These are phyloP conservation scores for Panulirus ornatus DNA, from an alignment of 1,140 invertebrate genomes.

Conservation along the genomic window DNA sequence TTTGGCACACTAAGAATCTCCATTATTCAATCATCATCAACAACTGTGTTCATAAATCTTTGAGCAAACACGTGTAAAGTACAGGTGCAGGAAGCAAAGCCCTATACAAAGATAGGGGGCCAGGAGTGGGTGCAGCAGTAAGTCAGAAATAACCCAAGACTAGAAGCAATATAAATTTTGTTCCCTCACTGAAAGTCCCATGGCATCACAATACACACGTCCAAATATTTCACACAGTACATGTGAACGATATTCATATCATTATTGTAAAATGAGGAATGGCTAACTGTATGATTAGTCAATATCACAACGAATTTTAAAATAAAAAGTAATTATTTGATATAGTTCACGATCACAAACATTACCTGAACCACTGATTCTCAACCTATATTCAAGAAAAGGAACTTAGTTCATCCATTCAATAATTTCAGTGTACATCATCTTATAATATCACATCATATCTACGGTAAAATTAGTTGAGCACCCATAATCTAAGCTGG, in stretches of 20 bases:
- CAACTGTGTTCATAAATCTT: neutral
- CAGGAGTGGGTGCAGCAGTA: slow-evolving; percentile 26
- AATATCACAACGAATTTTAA: neutral
- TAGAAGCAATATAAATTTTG: slow-evolving; percentile 10
- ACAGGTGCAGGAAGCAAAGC: slow-evolving; percentile 15
- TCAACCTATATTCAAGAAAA: neutral
- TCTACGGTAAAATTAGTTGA: neutral
- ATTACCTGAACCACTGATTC: neutral
- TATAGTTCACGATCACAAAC: neutral
- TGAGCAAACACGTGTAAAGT: slow-evolving; percentile 20
- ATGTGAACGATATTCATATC: slow-evolving; percentile 30
- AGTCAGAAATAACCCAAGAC: neutral
- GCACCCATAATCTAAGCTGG: neutral
- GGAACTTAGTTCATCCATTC: neutral
- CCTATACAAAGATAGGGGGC: slow-evolving; percentile 55
- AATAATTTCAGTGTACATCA: neutral
- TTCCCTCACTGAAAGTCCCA: neutral
- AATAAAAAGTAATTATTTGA: neutral
- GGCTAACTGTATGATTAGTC: slow-evolving; percentile 30
- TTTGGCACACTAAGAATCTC: slow-evolving; percentile 48
- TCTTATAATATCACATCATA: neutral
- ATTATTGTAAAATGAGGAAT: slow-evolving; percentile 39
- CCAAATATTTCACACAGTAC: slow-evolving; percentile 27
- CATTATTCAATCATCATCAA: slow-evolving; percentile 6
- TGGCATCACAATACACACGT: neutral